Evolutionary conservation across 1,140 invertebrate genomes (phyloP), one percentile per base, ranked within the genome.

Genomic region (Habropoda laboriosa): DNA sequence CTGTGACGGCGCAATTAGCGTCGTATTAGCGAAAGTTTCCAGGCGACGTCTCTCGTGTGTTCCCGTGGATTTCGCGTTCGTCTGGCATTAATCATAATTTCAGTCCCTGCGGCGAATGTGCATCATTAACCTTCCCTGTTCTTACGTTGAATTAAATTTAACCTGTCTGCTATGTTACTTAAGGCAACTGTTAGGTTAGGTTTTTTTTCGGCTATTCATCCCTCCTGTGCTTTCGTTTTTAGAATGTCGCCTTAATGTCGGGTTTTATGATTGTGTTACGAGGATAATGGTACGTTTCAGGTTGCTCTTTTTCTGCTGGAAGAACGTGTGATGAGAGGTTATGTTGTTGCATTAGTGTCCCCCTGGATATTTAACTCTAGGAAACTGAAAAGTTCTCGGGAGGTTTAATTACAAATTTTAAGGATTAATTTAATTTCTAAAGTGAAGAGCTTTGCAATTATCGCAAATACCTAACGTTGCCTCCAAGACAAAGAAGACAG

Each of bases 1-100:
- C 53, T 45, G n/a, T 32, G 40, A 74, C 61, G 18, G 16, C 6
- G 60, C 35, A 53, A 68, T 67, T 70, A 68, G 30, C 53, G 53
- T 47, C 40, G 53, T 35, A 47, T 68, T 68, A 57, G 51, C 63
- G 30, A 57, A 68, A 57, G 42, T 24, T n/a, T n/a, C 2, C 27
- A 3, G 12, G 35, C 35, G 7, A 4, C 27, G 40, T n/a, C n/a
- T n/a, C n/a, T n/a, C n/a, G 16, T 35, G 42, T 30, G 7, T 47
- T 67, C 53, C 18, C 51, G n/a, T n/a, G 35, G 30, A 42, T 35
- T 55, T 35, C 21, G 18, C 24, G 24, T 38, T 24, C 45, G 2
- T 35, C 12, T 2, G 3, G 63, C 27, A 66, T 66, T 66, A 27
- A 47, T 66, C 63, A 47, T 47, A 47, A 66, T 66, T 66, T 64